Conservation (phyloP, 2,888 invertebrate species). For the Drosophila lutescens region DNA sequence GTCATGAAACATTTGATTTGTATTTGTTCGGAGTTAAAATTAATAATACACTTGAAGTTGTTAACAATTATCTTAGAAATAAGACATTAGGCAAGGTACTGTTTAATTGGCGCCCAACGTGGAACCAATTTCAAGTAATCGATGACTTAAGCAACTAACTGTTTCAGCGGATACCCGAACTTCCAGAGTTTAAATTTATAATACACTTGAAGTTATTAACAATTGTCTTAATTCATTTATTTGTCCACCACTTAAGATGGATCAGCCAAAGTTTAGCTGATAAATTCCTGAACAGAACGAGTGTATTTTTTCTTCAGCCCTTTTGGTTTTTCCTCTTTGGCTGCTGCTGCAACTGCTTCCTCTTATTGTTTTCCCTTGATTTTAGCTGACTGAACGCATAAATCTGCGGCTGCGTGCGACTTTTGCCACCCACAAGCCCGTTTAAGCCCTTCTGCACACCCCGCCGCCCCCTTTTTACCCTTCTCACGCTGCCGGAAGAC, state of each 20-base stretch:
- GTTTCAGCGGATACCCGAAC: no score
- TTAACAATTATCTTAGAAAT: neutral
- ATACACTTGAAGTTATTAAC: no score
- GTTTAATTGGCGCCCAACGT: constrained; percentile 7
- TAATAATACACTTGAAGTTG: no score
- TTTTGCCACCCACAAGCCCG: constrained; percentile 45
- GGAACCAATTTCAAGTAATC: no score
- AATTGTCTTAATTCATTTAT: no score
- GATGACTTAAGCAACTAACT: no score
- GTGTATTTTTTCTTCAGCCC: neutral
- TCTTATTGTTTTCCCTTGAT: constrained; percentile 14
- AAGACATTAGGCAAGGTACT: neutral
- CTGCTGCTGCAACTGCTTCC: neutral
- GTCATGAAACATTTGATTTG: neutral
- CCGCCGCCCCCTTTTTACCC: neutral
- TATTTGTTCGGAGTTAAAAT: no score
- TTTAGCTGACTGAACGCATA: constrained; percentile 49
- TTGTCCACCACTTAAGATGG: no score
- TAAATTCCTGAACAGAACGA: constrained; percentile 1
- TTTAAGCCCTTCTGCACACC: neutral
- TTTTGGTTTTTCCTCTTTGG: neutral
- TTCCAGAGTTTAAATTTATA: no score
- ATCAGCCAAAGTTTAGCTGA: neutral
- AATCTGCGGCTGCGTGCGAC: constrained; percentile 62
- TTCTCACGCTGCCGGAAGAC: constrained; percentile 50